Evolutionary conservation across 2,113 vertebrate species (phyloP).

Genomic region (Chloropsis hardwickii): DNA sequence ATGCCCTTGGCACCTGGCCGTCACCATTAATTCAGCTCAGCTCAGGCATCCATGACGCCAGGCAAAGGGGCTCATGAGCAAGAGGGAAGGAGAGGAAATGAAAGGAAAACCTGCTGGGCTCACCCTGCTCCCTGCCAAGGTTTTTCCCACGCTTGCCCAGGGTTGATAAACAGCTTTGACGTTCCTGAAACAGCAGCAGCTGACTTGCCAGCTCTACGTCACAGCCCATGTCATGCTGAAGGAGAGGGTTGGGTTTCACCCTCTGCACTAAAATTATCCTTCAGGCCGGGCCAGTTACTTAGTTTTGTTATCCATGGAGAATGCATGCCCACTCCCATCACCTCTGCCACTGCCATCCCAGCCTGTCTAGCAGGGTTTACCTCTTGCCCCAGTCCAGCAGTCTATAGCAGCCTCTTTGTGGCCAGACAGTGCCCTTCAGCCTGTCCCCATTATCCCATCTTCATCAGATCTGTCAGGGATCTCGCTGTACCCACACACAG

Average conservation of each 20-base stretch:
- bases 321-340: fast-evolving
- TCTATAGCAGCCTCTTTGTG: background rate
- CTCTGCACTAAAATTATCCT: slow-evolving; percentile 19
- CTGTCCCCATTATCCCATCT: background rate
- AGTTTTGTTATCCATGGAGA: background rate
- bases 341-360: fast-evolving
- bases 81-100: background rate
- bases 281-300: background rate
- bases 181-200: background rate
- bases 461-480: background rate
- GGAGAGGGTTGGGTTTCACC: background rate
- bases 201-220: background rate
- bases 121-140: background rate
- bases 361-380: background rate
- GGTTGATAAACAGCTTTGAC: background rate
- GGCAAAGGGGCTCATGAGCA: background rate
- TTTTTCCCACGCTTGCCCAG: background rate
- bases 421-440: background rate
- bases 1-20: fast-evolving
- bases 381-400: background rate
- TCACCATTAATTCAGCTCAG: background rate
- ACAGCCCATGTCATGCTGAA: background rate
- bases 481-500: fast-evolving
- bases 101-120: background rate
- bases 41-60: background rate